Evolutionary conservation across 1,140 invertebrate species (phyloP).

Genomic region (Caenorhabditis inopinata): DNA sequence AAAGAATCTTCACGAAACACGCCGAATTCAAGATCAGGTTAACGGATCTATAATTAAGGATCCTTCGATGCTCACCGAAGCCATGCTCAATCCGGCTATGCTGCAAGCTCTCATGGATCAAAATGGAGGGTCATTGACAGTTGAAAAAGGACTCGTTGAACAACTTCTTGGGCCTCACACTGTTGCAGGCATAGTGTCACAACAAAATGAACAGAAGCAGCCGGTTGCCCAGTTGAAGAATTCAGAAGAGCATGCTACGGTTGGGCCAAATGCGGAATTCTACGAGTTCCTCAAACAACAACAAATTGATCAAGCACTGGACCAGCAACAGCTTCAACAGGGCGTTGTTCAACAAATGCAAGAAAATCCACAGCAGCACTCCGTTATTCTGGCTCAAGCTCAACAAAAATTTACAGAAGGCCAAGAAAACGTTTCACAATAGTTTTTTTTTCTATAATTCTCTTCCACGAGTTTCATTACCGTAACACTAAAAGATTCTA

Average conservation of each 20-base stretch:
- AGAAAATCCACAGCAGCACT: too few species aligned
- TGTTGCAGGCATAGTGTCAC: background rate
- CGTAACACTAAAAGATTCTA: too few species aligned
- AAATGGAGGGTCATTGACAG: constrained; percentile 1
- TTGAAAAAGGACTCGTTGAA: background rate
- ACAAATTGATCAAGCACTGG: background rate
- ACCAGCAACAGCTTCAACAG: background rate
- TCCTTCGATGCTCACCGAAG: background rate
- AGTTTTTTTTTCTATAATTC: too few species aligned
- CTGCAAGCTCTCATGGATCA: background rate
- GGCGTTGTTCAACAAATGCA: background rate
- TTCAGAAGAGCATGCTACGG: too few species aligned
- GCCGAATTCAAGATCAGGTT: constrained; percentile 25
- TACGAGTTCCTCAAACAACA: background rate
- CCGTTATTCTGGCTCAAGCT: too few species aligned
- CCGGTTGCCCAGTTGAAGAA: too few species aligned
- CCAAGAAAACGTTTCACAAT: too few species aligned
- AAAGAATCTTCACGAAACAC: constrained; percentile 36
- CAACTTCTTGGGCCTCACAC: background rate
- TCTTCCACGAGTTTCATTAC: too few species aligned
- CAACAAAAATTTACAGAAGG: too few species aligned
- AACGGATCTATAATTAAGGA: too few species aligned
- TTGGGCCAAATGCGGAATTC: background rate
- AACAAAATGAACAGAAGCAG: background rate
- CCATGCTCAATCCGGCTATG: background rate